Percentiles rank a stretch among this genome's conserved stretches.
phyloP scores from a whole-genome alignment of 1,140 invertebrate genomes.

The Drosophila sp. region DNA sequence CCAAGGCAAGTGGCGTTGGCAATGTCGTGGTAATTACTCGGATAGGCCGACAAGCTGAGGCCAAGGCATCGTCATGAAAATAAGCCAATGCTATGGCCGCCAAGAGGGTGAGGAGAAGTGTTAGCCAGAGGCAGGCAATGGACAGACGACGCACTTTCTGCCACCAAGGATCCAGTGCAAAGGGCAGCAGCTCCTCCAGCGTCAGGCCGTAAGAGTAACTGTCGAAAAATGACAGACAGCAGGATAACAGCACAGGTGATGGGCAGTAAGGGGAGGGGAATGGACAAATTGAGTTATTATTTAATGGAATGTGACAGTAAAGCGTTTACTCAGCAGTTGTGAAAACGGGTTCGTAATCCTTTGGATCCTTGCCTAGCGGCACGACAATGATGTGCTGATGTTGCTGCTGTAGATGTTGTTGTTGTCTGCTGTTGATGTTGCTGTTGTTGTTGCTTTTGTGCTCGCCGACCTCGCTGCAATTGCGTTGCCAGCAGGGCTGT shows the following conservation, averaged over 20 bases:
- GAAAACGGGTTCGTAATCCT: conserved; percentile 76
- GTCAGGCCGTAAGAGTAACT: conserved; percentile 63
- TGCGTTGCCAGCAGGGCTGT: conserved; percentile 66
- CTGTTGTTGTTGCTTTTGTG: conserved; percentile 21
- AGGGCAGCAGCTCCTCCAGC: conserved; percentile 75
- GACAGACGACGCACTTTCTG: conserved; percentile 63
- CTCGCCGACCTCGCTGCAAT: conserved; percentile 46
- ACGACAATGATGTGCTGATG: conserved; percentile 62
- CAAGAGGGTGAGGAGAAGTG: conserved; percentile 69
- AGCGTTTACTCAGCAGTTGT: conserved; percentile 80
- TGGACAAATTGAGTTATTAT: conserved; percentile 68
- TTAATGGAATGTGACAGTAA: conserved; percentile 77
- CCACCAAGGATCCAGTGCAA: conserved; percentile 77
- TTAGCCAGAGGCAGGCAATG: conserved; percentile 59
- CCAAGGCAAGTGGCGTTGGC: conserved; percentile 37
- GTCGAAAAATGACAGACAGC: conserved; percentile 15
- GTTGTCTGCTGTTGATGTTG: conserved; percentile 35
- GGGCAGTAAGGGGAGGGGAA: background rate
- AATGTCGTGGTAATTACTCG: conserved; percentile 40
- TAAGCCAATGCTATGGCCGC: conserved; percentile 60
- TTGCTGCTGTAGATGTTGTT: conserved; percentile 46
- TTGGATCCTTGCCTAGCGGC: conserved; percentile 60
- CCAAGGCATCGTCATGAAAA: conserved; percentile 31
- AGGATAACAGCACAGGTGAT: background rate
- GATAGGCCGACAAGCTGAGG: conserved; percentile 26